Conservation (phyloP, 2,113 vertebrate genomes). For the Sphyrna mokarran region DNA sequence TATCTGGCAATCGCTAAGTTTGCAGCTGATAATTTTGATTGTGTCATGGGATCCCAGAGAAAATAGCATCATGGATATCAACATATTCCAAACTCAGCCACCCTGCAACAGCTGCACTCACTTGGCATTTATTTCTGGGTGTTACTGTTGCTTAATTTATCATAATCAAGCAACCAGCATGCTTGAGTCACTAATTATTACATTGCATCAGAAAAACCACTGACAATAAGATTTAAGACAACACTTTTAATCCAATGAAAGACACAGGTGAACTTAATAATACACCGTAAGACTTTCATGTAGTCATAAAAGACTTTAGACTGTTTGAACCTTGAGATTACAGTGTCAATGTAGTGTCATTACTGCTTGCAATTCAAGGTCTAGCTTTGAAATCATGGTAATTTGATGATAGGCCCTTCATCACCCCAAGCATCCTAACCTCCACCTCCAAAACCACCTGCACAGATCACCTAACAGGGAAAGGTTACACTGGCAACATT, state of each 20-base stretch:
- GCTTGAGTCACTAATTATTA: not conserved
- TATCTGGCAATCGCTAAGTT: not conserved
- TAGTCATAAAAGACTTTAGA: slow-evolving; percentile 23
- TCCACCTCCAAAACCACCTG: too few relatives aligned
- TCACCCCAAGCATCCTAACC: slow-evolving; percentile 1
- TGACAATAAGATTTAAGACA: not conserved
- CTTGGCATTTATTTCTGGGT: not conserved
- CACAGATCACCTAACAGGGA: not conserved
- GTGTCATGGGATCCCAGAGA: not conserved
- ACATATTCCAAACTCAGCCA: not conserved
- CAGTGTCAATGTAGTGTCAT: slow-evolving; percentile 16
- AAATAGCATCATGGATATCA: not conserved
- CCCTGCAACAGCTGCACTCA: not conserved
- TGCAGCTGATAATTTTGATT: not conserved
- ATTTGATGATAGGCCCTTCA: slow-evolving; percentile 10
- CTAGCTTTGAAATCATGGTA: not conserved
- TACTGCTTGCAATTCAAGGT: not conserved
- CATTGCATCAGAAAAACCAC: not conserved
- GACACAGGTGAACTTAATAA: not conserved
- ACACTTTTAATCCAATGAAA: not conserved
- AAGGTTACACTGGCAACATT: not conserved
- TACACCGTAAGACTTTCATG: slow-evolving; percentile 2
- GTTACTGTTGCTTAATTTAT: not conserved
- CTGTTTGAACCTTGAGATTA: not conserved
- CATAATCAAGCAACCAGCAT: not conserved